Evolutionary conservation across 2,888 invertebrate species (phyloP).

Genomic region (Blomia tropicalis): DNA sequence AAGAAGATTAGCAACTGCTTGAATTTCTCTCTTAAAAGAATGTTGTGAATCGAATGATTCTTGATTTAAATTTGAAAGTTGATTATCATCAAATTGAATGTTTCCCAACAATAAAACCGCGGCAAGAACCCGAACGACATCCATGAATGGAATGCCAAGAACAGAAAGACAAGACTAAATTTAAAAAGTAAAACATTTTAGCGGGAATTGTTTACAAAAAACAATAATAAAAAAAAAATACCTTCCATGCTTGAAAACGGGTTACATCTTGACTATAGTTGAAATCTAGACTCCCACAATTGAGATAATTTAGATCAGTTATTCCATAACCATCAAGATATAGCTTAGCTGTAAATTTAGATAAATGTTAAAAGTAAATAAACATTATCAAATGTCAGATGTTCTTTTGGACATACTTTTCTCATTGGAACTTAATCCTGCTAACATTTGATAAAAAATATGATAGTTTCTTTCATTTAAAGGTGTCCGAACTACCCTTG

Average conservation of each 20-base stretch:
- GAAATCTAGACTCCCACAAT: constrained; percentile 42
- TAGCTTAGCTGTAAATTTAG: constrained; percentile 47
- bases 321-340: constrained; percentile 71
- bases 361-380: background rate
- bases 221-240: constrained; percentile 40
- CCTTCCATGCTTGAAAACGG: constrained; percentile 79
- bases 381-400: background rate
- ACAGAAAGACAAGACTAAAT: constrained; percentile 38
- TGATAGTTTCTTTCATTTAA: constrained; percentile 84
- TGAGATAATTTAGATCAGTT: constrained; percentile 63
- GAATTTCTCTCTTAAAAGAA: constrained; percentile 45
- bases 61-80: background rate
- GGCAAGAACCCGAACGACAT: constrained; percentile 76
- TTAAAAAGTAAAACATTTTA: background rate
- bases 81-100: constrained; percentile 62
- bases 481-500: constrained; percentile 53
- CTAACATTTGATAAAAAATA: constrained; percentile 87
- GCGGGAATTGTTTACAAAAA: background rate
- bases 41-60: background rate
- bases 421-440: constrained; percentile 71
- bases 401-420: constrained; percentile 42
- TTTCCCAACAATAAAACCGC: constrained; percentile 80
- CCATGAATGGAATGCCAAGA: constrained; percentile 79
- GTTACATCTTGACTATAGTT: constrained; percentile 52
- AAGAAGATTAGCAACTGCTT: constrained; percentile 65